phyloP scores from a whole-genome alignment of 2,797 vertebrate genomes.

The Sebastes miniatus region DNA sequence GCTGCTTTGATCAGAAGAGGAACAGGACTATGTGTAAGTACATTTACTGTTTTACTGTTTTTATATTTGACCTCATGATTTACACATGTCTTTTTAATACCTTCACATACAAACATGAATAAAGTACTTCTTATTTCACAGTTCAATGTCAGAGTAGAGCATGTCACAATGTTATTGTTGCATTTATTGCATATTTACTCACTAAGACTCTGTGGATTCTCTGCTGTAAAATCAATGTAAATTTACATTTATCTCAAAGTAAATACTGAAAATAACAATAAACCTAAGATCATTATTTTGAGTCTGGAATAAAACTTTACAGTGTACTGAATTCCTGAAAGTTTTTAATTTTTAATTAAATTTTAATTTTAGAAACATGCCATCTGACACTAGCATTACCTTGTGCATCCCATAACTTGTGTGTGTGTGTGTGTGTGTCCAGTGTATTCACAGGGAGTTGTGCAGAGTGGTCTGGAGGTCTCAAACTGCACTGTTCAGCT shows the following conservation, averaged over 20 bases:
- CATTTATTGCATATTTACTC: not conserved
- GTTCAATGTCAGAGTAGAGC: too few species aligned
- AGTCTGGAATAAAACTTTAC: too few species aligned
- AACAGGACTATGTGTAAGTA: constrained; percentile 20
- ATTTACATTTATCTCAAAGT: not conserved
- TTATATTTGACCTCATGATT: too few species aligned
- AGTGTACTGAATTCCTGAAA: too few species aligned
- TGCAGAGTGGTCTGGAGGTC: constrained; percentile 35
- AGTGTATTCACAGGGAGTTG: constrained; percentile 44
- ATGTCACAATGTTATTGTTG: not conserved
- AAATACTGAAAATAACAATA: not conserved
- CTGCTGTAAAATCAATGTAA: not conserved
- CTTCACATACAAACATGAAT: not conserved
- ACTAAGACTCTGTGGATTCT: not conserved
- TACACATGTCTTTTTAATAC: not conserved
- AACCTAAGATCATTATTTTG: too few species aligned
- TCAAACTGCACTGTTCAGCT: constrained; percentile 33
- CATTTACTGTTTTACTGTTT: not conserved
- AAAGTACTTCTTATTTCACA: too few species aligned
- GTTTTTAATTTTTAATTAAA: too few species aligned
- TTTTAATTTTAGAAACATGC: not conserved
- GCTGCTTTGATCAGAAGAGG: constrained; percentile 16
- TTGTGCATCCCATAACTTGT: not conserved
- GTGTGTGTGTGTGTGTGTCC: not conserved
- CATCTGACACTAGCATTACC: not conserved